phyloP scores from a whole-genome alignment of 2,113 vertebrate genomes.

The Microtus pennsylvanicus region DNA sequence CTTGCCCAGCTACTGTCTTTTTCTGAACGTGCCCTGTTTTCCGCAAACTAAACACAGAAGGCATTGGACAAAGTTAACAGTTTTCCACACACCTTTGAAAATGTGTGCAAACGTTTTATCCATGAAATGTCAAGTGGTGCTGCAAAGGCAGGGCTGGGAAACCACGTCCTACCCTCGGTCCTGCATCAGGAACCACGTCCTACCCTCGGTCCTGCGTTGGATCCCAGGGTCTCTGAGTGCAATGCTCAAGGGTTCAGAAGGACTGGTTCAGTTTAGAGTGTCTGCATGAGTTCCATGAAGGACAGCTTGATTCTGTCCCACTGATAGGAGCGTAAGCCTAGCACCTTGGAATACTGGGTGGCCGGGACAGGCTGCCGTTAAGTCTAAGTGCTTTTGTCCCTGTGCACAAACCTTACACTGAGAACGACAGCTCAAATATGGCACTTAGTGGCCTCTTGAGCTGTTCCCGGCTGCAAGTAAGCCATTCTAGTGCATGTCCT shows the following conservation, averaged over 20 bases:
- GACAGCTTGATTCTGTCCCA: rapidly evolving
- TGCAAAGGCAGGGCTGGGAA: no score
- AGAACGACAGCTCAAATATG: neutral
- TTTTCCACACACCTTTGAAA: neutral
- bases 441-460: neutral
- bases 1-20: neutral
- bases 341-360: neutral
- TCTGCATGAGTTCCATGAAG: neutral
- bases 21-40: neutral
- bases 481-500: neutral
- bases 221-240: neutral
- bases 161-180: neutral
- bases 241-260: neutral
- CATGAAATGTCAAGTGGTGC: neutral
- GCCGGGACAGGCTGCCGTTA: neutral
- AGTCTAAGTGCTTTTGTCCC: rapidly evolving
- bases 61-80: neutral
- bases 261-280: neutral
- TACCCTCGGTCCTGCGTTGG: neutral
- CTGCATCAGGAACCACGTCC: neutral
- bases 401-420: rapidly evolving
- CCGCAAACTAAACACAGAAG: neutral
- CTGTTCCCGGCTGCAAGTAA: neutral
- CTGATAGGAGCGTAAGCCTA: neutral
- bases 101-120: neutral